These are phyloP conservation scores for Antitype chi DNA, from an alignment of 2,888 invertebrate genomes.

Conservation along the genomic window DNA sequence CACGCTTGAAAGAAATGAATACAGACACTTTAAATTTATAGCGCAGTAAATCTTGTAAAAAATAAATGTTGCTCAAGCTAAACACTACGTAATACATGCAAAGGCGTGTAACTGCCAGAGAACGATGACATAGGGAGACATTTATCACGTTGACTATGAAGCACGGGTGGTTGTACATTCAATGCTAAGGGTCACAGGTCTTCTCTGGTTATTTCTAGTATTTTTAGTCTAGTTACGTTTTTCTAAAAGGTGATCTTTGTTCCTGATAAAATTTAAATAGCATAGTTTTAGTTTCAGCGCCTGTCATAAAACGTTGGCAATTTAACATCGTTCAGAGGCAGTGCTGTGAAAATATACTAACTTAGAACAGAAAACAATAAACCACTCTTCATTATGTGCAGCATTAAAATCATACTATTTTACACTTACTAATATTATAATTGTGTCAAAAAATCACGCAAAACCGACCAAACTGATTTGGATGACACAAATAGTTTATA, in stretches of 20 bases:
- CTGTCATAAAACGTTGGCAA: slow-evolving; percentile 12
- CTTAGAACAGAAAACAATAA: too few relatives aligned
- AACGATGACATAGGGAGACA: slow-evolving; percentile 45
- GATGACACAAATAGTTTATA: too few relatives aligned
- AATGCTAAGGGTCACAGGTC: not conserved
- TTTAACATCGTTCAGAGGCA: not conserved
- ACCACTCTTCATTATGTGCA: too few relatives aligned
- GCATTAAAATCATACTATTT: too few relatives aligned
- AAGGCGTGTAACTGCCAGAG: slow-evolving; percentile 29
- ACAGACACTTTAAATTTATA: slow-evolving; percentile 33
- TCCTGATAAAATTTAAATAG: not conserved
- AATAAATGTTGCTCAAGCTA: slow-evolving; percentile 40
- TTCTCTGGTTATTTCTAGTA: not conserved
- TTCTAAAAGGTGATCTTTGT: not conserved
- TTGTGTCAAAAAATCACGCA: too few relatives aligned
- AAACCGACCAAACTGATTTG: too few relatives aligned
- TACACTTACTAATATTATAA: too few relatives aligned
- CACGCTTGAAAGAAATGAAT: slow-evolving; percentile 19
- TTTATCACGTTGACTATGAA: slow-evolving; percentile 33
- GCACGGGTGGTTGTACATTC: slow-evolving; percentile 10
- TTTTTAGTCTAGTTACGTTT: not conserved
- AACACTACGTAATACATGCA: slow-evolving; percentile 47
- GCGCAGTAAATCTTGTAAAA: slow-evolving; percentile 35
- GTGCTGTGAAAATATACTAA: not conserved
- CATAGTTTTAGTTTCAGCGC: not conserved